These are phyloP conservation scores for Remorina albescens DNA, from an alignment of 2,797 vertebrate species.

Conservation along the genomic window DNA sequence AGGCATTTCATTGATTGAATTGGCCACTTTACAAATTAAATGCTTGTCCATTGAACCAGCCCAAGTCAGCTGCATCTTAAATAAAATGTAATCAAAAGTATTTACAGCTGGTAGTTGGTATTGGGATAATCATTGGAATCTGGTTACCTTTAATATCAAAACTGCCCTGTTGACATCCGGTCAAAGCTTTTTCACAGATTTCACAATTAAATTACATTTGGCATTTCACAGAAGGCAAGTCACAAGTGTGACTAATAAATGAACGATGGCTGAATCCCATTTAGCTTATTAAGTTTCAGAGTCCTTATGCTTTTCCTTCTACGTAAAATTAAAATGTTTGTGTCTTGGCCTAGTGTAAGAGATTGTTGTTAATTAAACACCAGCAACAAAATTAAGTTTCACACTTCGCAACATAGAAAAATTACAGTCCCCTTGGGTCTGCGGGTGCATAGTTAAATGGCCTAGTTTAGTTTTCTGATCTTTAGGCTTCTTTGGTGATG, in stretches of 20 bases:
- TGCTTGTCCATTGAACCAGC: background rate
- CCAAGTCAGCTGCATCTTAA: background rate
- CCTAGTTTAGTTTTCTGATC: slow-evolving; percentile 35
- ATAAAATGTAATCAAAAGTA: background rate
- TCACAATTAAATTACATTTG: too few species aligned
- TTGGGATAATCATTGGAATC: too few species aligned
- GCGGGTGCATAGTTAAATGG: background rate
- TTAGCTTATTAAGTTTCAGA: background rate
- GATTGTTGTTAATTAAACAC: background rate
- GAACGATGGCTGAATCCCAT: background rate
- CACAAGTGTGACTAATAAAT: background rate
- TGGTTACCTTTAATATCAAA: background rate
- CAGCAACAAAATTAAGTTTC: background rate
- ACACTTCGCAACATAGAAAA: background rate
- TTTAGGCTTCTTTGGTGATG: slow-evolving; percentile 28
- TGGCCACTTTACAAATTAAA: slow-evolving; percentile 34
- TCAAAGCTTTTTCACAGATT: background rate
- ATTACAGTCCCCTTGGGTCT: slow-evolving; percentile 10
- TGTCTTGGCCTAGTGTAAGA: background rate
- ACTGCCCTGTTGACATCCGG: background rate
- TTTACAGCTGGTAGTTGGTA: background rate
- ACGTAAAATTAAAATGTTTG: background rate
- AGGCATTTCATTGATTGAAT: slow-evolving; percentile 31
- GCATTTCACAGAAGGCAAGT: background rate
- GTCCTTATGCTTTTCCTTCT: background rate